Evolutionary conservation across 2,888 invertebrate genomes (phyloP).

Genomic region (Andrena camellia): DNA sequence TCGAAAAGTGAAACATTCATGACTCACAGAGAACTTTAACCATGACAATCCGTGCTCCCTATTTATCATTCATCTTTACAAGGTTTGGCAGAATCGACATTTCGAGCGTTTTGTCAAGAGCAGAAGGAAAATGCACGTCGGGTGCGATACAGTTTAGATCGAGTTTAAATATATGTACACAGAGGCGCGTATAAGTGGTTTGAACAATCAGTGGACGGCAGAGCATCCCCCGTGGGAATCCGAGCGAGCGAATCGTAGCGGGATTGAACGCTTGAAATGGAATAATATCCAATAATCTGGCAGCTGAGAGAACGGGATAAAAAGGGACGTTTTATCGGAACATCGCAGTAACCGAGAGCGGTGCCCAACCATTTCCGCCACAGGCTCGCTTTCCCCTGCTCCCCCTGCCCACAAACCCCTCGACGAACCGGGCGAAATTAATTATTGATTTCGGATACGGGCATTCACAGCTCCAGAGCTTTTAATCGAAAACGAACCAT

Average conservation of each 20-base stretch:
- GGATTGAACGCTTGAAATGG: slow-evolving; percentile 85
- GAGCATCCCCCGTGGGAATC: slow-evolving; percentile 78
- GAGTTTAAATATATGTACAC: slow-evolving; percentile 10
- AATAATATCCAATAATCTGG: slow-evolving; percentile 85
- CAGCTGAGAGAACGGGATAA: slow-evolving; percentile 78
- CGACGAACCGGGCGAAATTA: slow-evolving; percentile 77
- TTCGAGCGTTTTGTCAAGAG: too few relatives aligned
- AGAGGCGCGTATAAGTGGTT: slow-evolving; percentile 64
- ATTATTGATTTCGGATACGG: slow-evolving; percentile 85
- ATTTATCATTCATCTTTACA: too few relatives aligned
- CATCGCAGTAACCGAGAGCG: slow-evolving; percentile 80
- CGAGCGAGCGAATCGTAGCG: slow-evolving; percentile 84
- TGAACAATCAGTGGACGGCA: slow-evolving; percentile 78
- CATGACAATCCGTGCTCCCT: too few relatives aligned
- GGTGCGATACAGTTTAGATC: slow-evolving; percentile 1
- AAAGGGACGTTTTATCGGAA: slow-evolving; percentile 83
- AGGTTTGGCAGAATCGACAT: too few relatives aligned
- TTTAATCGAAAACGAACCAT: slow-evolving; percentile 82
- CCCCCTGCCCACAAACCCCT: slow-evolving; percentile 63
- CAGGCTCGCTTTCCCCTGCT: slow-evolving; percentile 67
- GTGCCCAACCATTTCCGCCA: slow-evolving; percentile 74
- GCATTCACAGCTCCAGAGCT: slow-evolving; percentile 77
- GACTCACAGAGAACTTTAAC: too few relatives aligned
- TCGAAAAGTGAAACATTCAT: too few relatives aligned
- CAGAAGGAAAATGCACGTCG: not conserved